Evolutionary conservation across 92 coral and sea anemone species (phyloP), one percentile per base, ranked within the genome.

Genomic region (Blastomussa wellsi): DNA sequence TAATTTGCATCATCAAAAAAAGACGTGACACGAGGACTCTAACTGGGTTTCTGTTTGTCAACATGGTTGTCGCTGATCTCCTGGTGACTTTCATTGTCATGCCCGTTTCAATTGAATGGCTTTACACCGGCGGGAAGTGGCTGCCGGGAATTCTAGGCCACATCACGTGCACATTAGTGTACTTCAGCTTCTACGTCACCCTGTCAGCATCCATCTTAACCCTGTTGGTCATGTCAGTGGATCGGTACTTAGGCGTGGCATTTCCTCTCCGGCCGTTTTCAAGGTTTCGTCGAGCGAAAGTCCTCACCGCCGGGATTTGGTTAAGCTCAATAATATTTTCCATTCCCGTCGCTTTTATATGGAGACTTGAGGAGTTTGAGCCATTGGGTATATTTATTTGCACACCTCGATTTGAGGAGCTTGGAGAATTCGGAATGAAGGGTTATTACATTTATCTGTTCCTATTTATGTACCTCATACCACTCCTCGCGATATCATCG

Each of bases 381-480:
- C 48, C 59, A 28, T 32, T 8, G 36, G 74, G 17, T 4, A 26
- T 12, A 64, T 3, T 29, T 4, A 5, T 8, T 29, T 80, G 85
- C 7, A 5, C 1, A 0, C 67, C 85, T 9, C 3, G 7, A 20
- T 70, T 33, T 52, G 16, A 70, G 26, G 15, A 36, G 52, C 42
- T 81, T 37, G 77, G 85, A 44, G 65, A 52, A 69, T 35, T 7
- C 6, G 48, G 62, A 3, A 37, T 38, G 28, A 39, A 24, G 38
- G 70, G 19, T 0, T 74, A 53, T 48, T 83, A 83, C 60, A 38
- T 53, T 0, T 83, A 83, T 6, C 17, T 93, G 3, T 84, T 93
- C 74, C 73, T 93, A 12, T 48, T 81, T 26, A 64, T 89, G 12
- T 93, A 93, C 80, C 69, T 85, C 19, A 11, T 89, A 37, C 97